A percentile compares a stretch with the other conserved stretches of the same genome.
These are phyloP conservation scores for Chiloscyllium plagiosum DNA, from an alignment of 2,113 vertebrate genomes.

Conservation along the genomic window DNA sequence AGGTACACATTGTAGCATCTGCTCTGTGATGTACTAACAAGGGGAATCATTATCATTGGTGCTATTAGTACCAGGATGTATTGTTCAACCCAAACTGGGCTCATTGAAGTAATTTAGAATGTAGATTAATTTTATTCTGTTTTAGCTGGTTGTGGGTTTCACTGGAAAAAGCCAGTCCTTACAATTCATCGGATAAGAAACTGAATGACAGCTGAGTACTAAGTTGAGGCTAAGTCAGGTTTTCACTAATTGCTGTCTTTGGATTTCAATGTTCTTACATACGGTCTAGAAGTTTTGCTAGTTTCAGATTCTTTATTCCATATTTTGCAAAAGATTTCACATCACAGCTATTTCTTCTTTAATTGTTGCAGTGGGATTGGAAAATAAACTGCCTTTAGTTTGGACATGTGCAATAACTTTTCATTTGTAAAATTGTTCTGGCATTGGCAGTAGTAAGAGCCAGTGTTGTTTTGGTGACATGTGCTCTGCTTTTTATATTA, in stretches of 20 bases:
- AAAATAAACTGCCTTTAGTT: constrained; percentile 5
- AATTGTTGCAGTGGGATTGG: not conserved
- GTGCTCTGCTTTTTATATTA: not conserved
- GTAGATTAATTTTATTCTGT: not conserved
- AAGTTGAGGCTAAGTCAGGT: not conserved
- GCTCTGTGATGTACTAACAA: not conserved
- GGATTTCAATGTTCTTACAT: not conserved
- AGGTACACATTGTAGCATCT: not conserved
- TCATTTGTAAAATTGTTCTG: not conserved
- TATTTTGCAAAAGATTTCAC: not conserved
- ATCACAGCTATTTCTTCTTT: not conserved
- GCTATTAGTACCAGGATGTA: not conserved
- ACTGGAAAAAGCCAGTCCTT: not conserved
- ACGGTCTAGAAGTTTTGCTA: too few relatives aligned
- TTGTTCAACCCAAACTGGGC: not conserved
- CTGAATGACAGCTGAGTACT: not conserved
- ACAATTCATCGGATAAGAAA: not conserved
- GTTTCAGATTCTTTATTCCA: not conserved
- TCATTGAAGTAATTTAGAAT: not conserved
- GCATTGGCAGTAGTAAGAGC: not conserved
- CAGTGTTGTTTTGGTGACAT: not conserved
- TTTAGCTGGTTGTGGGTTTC: not conserved
- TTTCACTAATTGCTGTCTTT: not conserved
- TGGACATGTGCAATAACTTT: not conserved
- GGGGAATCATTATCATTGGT: not conserved